These are phyloP conservation scores for Nixonia krombeini DNA, from an alignment of 1,140 invertebrate species.

Conservation along the genomic window DNA sequence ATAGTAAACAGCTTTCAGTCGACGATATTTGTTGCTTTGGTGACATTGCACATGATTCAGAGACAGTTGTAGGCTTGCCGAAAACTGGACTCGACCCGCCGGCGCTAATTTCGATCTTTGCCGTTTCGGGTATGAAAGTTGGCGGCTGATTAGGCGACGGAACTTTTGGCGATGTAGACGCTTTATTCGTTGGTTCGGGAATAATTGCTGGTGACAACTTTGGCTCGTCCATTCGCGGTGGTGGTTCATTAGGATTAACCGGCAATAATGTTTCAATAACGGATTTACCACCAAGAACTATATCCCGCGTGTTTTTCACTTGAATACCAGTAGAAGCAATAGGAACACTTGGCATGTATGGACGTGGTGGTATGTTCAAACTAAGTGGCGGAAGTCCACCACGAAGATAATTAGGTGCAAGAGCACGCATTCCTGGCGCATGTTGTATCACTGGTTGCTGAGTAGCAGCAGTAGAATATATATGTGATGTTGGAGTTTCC, in stretches of 20 bases:
- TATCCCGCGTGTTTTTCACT: slow-evolving; percentile 54
- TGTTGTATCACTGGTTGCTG: slow-evolving; percentile 69
- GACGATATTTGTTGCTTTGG: slow-evolving; percentile 53
- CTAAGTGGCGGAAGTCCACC: slow-evolving; percentile 65
- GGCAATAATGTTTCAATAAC: slow-evolving; percentile 66
- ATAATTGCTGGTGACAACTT: slow-evolving; percentile 65
- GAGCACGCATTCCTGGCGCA: slow-evolving; percentile 64
- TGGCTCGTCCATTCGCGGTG: slow-evolving; percentile 58
- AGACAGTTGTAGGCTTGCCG: slow-evolving; percentile 44
- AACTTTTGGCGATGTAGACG: slow-evolving; percentile 67
- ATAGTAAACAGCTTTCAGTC: slow-evolving; percentile 49
- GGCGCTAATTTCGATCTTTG: slow-evolving; percentile 65
- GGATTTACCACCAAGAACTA: slow-evolving; percentile 49
- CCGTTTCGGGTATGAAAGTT: slow-evolving; percentile 68
- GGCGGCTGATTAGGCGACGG: slow-evolving; percentile 69
- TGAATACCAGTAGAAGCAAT: slow-evolving; percentile 52
- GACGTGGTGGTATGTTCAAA: slow-evolving; percentile 64
- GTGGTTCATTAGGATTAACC: slow-evolving; percentile 54
- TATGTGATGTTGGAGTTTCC: slow-evolving; percentile 56
- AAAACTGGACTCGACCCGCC: slow-evolving; percentile 57
- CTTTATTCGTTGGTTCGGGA: slow-evolving; percentile 62
- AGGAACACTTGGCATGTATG: slow-evolving; percentile 63
- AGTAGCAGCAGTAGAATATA: slow-evolving; percentile 64
- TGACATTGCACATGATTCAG: slow-evolving; percentile 47
- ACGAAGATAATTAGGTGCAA: slow-evolving; percentile 61